phyloP scores from a whole-genome alignment of 2,113 vertebrate genomes.

The Andinoacara biseriatus region DNA sequence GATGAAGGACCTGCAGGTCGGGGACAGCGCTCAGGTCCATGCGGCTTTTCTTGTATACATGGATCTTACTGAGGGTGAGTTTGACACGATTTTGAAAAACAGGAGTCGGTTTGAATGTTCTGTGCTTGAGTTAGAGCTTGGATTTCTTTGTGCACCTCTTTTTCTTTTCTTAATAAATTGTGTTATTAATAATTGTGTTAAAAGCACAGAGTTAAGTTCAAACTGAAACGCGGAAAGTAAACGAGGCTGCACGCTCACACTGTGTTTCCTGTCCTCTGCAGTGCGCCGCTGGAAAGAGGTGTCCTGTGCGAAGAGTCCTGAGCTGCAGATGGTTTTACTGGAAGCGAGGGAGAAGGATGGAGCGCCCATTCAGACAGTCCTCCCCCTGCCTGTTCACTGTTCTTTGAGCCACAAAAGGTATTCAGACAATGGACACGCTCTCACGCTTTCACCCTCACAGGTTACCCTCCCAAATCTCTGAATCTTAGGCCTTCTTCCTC shows the following conservation, averaged over 20 bases:
- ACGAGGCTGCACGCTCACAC: not conserved
- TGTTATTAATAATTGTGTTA: too few species aligned
- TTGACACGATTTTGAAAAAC: not conserved
- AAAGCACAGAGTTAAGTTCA: too few species aligned
- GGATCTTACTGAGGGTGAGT: conserved; percentile 91
- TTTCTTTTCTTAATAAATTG: too few species aligned
- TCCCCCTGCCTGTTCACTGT: conserved; percentile 83
- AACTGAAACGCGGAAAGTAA: not conserved
- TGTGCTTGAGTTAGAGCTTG: too few species aligned
- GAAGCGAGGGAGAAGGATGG: conserved; percentile 84
- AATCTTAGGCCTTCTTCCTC: not conserved
- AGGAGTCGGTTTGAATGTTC: not conserved
- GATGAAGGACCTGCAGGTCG: conserved; percentile 87
- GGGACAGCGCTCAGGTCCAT: conserved; percentile 86
- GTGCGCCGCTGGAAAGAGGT: conserved; percentile 90
- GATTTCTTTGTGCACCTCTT: too few species aligned
- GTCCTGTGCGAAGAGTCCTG: conserved; percentile 79
- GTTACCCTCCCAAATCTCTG: accelerated
- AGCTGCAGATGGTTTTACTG: conserved; percentile 87
- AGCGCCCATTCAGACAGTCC: conserved; percentile 80
- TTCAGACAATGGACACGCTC: conserved; percentile 8
- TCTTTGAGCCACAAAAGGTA: conserved; percentile 88
- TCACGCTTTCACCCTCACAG: not conserved
- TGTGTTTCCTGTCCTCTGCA: conserved; percentile 29
- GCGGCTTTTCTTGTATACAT: conserved; percentile 92